A percentile compares a stretch with the other conserved stretches of the same genome.
Conservation (phyloP, 2,888 invertebrate genomes). For the Meghimatium bilineatum region DNA sequence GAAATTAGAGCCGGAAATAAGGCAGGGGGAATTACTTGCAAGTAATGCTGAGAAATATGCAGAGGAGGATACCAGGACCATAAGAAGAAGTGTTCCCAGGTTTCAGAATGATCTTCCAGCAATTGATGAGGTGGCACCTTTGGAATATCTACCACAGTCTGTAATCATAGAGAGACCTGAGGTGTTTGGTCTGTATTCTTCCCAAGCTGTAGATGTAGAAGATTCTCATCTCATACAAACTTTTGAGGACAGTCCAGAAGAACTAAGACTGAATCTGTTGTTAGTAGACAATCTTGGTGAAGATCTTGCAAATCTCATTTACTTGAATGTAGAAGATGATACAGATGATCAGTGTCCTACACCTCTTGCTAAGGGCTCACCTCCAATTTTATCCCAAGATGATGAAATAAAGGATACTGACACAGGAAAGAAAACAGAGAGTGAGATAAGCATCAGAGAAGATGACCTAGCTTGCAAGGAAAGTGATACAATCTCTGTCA, state of each 20-base stretch:
- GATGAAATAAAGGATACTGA: slow-evolving; percentile 1
- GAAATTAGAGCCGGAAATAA: not conserved
- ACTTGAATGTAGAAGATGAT: slow-evolving; percentile 18
- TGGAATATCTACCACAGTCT: not conserved
- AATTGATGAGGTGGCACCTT: not conserved
- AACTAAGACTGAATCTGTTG: slow-evolving; percentile 4
- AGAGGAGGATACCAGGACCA: not conserved
- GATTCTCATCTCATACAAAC: not conserved
- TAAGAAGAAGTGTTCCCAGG: slow-evolving; percentile 27
- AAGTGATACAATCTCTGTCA: slow-evolving; percentile 12
- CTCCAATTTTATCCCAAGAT: slow-evolving; percentile 5
- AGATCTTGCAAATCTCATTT: slow-evolving; percentile 19
- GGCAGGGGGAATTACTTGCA: not conserved
- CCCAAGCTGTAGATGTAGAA: not conserved
- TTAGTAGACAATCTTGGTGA: slow-evolving; percentile 1
- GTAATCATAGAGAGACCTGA: not conserved
- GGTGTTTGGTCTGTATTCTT: not conserved
- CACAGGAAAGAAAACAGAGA: not conserved
- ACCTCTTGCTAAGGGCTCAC: slow-evolving; percentile 14
- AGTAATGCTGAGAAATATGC: not conserved
- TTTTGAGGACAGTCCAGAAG: not conserved
- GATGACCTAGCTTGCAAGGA: not conserved
- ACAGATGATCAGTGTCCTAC: slow-evolving; percentile 25
- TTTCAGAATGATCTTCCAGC: slow-evolving; percentile 16
- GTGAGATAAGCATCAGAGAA: not conserved